Conservation (phyloP, 2,888 invertebrate genomes). For the Petrolisthes manimaculis region DNA sequence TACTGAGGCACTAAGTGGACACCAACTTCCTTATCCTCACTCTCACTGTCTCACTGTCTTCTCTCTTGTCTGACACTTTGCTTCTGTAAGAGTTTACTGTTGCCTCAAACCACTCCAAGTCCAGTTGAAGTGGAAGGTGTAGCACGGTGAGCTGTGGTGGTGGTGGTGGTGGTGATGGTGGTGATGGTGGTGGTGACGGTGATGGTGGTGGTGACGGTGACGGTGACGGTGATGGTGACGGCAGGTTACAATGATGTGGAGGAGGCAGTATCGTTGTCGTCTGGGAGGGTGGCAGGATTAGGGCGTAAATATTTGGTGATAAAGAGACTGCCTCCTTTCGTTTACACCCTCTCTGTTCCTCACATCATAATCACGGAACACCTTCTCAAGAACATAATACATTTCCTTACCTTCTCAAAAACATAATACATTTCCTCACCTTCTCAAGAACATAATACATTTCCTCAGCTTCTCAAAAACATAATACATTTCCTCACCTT, state of each 20-base stretch:
- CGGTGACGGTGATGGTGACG: too few species aligned
- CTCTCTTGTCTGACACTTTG: neutral
- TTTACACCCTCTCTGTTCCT: neutral
- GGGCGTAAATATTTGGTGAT: too few species aligned
- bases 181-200: too few species aligned
- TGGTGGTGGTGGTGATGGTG: too few species aligned
- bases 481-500: too few species aligned
- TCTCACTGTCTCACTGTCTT: constrained; percentile 7
- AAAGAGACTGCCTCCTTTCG: neutral
- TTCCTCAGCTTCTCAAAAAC: too few species aligned
- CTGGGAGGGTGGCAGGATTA: neutral
- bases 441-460: too few species aligned
- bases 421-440: too few species aligned
- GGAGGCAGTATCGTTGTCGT: neutral
- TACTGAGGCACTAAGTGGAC: too few species aligned
- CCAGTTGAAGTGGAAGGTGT: neutral
- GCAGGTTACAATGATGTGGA: too few species aligned
- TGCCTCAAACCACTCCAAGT: neutral
- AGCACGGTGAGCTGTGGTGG: neutral
- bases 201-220: too few species aligned
- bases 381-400: neutral
- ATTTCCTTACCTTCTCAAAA: too few species aligned
- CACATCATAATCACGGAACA: neutral
- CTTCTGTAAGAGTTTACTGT: neutral
- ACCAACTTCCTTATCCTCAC: neutral